Evolutionary conservation across 2,797 vertebrate genomes (phyloP).

Genomic region (Orientallactaga sibirica): DNA sequence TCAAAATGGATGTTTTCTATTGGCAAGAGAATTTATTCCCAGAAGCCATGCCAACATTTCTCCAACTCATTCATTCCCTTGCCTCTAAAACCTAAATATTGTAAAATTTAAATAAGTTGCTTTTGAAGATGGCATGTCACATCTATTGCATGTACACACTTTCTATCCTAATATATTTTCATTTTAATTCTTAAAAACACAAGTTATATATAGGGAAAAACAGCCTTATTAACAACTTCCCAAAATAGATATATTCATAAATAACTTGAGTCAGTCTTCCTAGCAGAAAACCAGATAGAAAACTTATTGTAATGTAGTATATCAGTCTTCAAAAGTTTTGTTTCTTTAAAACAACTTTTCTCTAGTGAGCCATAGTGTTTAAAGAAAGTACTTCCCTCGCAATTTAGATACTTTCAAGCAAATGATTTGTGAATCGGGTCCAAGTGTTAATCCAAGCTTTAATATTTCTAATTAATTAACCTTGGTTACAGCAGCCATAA

Average conservation of each 20-base stretch:
- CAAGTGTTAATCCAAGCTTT: slow-evolving; percentile 88
- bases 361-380: slow-evolving; percentile 55
- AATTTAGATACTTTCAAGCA: slow-evolving; percentile 80
- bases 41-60: neutral
- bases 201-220: neutral
- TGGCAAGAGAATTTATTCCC: neutral
- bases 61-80: neutral
- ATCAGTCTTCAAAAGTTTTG: neutral
- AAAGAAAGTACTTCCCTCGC: slow-evolving; percentile 74
- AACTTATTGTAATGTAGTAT: neutral
- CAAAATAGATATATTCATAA: neutral
- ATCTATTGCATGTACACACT: neutral
- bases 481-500: slow-evolving; percentile 82
- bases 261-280: neutral
- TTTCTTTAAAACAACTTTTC: slow-evolving; percentile 31
- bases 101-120: neutral
- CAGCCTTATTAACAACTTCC: neutral
- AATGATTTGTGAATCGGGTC: slow-evolving; percentile 85
- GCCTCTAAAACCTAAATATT: neutral
- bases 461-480: slow-evolving; percentile 90
- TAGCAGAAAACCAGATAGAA: neutral
- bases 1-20: neutral
- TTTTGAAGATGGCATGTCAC: neutral
- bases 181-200: neutral
- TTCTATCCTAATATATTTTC: neutral